Percentiles rank a stretch among this genome's conserved stretches.
Evolutionary conservation across 2,888 invertebrate genomes (phyloP).

Genomic region (Campoplex nolae): DNA sequence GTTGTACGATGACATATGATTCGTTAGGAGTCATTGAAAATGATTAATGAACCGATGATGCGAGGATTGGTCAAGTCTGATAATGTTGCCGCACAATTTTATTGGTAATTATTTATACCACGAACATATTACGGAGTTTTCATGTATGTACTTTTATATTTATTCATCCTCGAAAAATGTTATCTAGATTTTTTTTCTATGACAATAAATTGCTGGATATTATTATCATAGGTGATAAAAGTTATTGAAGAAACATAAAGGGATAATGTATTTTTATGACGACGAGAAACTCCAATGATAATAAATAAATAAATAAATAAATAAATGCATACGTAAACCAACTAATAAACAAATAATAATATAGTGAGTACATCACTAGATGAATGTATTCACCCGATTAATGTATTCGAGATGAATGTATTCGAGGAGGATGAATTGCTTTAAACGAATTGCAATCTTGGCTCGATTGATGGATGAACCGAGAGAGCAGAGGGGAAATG

Average conservation of each 20-base stretch:
- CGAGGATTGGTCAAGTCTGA: slow-evolving; percentile 38
- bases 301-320: slow-evolving; percentile 7
- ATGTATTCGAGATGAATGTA: slow-evolving; percentile 48
- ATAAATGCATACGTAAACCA: not conserved
- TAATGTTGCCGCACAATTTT: slow-evolving; percentile 15
- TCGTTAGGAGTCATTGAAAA: slow-evolving; percentile 53
- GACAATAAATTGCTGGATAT: not conserved
- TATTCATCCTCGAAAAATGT: not conserved
- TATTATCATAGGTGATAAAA: too few relatives aligned
- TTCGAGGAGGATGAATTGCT: slow-evolving; percentile 44
- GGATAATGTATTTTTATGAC: not conserved
- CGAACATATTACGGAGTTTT: slow-evolving; percentile 65
- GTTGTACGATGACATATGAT: slow-evolving; percentile 35
- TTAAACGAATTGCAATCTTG: slow-evolving; percentile 33
- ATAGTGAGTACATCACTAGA: slow-evolving; percentile 9
- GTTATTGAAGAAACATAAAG: too few relatives aligned
- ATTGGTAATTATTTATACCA: slow-evolving; percentile 48
- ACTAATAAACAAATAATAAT: not conserved
- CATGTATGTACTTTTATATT: slow-evolving; percentile 59
- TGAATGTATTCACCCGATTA: slow-evolving; percentile 7
- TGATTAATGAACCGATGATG: slow-evolving; percentile 58
- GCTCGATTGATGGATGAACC: slow-evolving; percentile 37
- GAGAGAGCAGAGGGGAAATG: slow-evolving; percentile 3
- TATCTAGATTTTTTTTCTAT: not conserved
- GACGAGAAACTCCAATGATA: not conserved